Conservation (phyloP, 1,140 invertebrate genomes). For the Mercenaria mercenaria region DNA sequence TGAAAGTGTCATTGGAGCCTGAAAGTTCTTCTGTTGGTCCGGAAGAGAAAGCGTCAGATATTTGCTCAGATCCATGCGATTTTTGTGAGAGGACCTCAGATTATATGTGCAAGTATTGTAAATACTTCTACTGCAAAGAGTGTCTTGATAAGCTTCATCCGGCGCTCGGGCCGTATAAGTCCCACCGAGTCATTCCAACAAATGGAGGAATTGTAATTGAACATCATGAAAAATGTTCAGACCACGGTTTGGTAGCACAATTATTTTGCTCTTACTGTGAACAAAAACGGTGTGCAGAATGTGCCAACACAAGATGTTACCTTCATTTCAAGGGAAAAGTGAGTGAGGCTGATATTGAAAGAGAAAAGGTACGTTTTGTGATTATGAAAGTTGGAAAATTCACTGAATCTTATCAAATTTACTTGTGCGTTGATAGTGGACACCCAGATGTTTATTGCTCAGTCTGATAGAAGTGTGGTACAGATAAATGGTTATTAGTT, state of each 20-base stretch:
- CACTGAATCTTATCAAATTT: no score
- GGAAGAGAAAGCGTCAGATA: not conserved
- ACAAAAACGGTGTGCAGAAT: not conserved
- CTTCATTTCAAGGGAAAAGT: conserved; percentile 8
- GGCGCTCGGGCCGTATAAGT: not conserved
- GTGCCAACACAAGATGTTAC: not conserved
- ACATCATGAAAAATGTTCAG: not conserved
- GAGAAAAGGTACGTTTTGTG: not conserved
- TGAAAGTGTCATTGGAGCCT: not conserved
- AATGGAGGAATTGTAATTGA: not conserved
- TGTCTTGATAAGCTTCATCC: not conserved
- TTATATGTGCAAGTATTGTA: not conserved
- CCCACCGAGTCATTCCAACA: not conserved
- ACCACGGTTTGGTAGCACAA: not conserved
- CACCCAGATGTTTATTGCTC: no score
- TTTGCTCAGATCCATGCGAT: not conserved
- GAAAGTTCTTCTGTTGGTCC: not conserved
- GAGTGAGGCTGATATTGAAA: not conserved
- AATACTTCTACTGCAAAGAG: not conserved
- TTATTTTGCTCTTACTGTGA: not conserved
- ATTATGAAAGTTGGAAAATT: no score
- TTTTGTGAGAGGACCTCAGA: not conserved
- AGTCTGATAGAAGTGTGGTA: no score
- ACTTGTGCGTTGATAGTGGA: no score
- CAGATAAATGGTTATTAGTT: no score